Evolutionary conservation across 2,797 vertebrate genomes (phyloP).

Genomic region (Trichosurus vulpecula): DNA sequence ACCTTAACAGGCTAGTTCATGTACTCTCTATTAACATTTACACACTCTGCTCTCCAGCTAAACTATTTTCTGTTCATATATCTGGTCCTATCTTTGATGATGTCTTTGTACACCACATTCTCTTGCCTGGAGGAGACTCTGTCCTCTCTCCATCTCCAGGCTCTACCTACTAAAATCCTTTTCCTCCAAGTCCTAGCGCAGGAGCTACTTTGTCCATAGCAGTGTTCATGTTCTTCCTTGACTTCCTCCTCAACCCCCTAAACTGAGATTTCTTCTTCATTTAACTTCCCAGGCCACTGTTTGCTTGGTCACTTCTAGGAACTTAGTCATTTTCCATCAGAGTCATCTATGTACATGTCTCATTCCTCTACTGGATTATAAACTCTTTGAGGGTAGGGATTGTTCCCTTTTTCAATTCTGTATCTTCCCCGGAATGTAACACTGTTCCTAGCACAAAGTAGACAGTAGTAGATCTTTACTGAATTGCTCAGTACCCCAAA

Average conservation of each 20-base stretch:
- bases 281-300: background rate
- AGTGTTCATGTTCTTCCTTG: background rate
- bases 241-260: background rate
- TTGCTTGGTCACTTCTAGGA: background rate
- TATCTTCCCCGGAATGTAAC: background rate
- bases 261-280: background rate
- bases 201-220: background rate
- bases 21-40: background rate
- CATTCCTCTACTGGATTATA: background rate
- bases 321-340: background rate
- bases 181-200: background rate
- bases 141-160: background rate
- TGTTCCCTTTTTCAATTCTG: background rate
- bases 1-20: background rate
- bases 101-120: background rate
- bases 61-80: background rate
- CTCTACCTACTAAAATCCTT: background rate
- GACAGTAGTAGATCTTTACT: background rate
- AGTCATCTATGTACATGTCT: background rate
- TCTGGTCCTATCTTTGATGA: background rate
- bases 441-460: background rate
- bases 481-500: background rate
- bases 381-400: background rate
- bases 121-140: background rate
- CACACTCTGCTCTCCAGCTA: background rate